Conservation (phyloP, 1,140 invertebrate species). For the Magallana gigas region DNA sequence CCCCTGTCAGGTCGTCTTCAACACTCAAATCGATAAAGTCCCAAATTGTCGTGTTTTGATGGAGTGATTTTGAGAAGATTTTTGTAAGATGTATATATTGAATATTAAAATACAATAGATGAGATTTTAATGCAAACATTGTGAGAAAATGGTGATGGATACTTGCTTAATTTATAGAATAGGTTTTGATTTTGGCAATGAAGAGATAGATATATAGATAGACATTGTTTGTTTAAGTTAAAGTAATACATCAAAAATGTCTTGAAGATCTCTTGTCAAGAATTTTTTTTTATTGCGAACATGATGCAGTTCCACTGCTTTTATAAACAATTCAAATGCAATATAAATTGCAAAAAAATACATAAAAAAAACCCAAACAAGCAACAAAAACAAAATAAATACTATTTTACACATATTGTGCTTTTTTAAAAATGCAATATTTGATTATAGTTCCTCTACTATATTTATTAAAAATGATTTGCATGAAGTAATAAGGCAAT, state of each 20-base stretch:
- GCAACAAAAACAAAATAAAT: too few species aligned
- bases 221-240: background rate
- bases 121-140: conserved; percentile 10
- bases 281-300: too few species aligned
- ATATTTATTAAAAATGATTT: too few species aligned
- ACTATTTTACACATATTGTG: too few species aligned
- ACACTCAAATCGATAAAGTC: conserved; percentile 17
- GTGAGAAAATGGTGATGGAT: conserved; percentile 20
- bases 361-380: too few species aligned
- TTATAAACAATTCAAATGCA: too few species aligned
- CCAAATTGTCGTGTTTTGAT: background rate
- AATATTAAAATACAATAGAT: conserved; percentile 17
- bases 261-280: too few species aligned
- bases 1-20: background rate
- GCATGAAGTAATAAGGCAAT: too few species aligned
- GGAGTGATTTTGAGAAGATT: background rate
- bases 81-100: conserved; percentile 5
- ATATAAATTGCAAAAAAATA: too few species aligned
- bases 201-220: background rate
- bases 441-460: too few species aligned
- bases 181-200: background rate
- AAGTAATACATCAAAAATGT: background rate
- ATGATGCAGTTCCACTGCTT: too few species aligned
- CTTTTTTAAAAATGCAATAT: too few species aligned
- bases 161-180: background rate